A percentile compares a stretch with the other conserved stretches of the same genome.
phyloP scores from a whole-genome alignment of 2,113 vertebrate species.

The Columbina picui region DNA sequence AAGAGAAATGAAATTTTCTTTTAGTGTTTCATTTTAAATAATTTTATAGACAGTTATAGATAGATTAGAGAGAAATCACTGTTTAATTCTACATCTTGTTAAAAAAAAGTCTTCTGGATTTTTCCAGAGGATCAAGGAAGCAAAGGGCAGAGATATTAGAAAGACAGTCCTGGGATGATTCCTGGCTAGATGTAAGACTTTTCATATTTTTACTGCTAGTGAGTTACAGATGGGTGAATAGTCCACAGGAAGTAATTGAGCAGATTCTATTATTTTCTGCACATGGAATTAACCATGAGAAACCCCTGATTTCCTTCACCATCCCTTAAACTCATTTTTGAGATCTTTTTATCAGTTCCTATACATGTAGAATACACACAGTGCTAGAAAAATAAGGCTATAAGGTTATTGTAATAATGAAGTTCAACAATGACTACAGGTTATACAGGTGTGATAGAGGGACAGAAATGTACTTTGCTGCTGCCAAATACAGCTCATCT shows the following conservation, averaged over 20 bases:
- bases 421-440: not conserved
- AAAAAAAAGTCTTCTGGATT: not conserved
- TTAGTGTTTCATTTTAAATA: not conserved
- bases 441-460: not conserved
- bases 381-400: not conserved
- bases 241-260: not conserved
- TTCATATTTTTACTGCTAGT: not conserved
- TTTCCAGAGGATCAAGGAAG: not conserved
- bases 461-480: not conserved
- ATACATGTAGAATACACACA: not conserved
- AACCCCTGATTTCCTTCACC: not conserved
- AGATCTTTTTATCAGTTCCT: not conserved
- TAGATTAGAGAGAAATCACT: not conserved
- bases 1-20: not conserved
- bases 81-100: not conserved
- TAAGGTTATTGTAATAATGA: not conserved
- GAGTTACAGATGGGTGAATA: not conserved
- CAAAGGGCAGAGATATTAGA: not conserved
- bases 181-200: not conserved
- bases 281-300: not conserved
- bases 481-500: constrained; percentile 18
- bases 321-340: not conserved
- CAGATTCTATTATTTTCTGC: not conserved
- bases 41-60: not conserved
- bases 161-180: not conserved